Percentiles rank a stretch among this genome's conserved stretches.
These are phyloP conservation scores for Psittacula cyanocephala DNA, from an alignment of 2,113 vertebrate genomes.

Conservation along the genomic window DNA sequence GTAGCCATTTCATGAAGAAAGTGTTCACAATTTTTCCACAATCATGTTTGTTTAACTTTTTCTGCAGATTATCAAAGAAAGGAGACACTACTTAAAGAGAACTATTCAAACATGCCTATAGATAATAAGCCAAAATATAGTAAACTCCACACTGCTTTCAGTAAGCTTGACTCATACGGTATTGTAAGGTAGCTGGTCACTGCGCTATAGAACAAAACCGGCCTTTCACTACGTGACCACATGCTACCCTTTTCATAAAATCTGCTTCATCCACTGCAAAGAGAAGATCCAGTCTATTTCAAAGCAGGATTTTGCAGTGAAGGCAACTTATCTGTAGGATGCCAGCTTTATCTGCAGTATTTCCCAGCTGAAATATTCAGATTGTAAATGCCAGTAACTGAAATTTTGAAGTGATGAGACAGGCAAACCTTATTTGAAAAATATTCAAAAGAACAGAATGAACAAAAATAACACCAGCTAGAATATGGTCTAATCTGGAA, in stretches of 20 bases:
- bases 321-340: background rate
- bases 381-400: background rate
- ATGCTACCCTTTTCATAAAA: background rate
- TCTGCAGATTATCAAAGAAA: background rate
- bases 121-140: background rate
- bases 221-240: background rate
- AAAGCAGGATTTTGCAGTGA: background rate
- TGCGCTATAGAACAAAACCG: background rate
- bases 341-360: background rate
- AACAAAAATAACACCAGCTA: conserved; percentile 1
- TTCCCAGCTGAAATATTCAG: conserved; percentile 4
- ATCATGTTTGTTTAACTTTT: background rate
- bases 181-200: background rate
- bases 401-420: background rate
- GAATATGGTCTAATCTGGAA: background rate
- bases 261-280: background rate
- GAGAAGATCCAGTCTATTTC: background rate
- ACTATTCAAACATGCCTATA: background rate
- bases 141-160: background rate
- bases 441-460: conserved; percentile 9
- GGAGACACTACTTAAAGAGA: background rate
- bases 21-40: background rate
- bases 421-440: conserved; percentile 40
- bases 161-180: background rate
- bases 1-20: background rate